Evolutionary conservation across 2,113 vertebrate genomes (phyloP), one percentile per base, ranked within the genome.

Genomic region (Festucalex cinctus): DNA sequence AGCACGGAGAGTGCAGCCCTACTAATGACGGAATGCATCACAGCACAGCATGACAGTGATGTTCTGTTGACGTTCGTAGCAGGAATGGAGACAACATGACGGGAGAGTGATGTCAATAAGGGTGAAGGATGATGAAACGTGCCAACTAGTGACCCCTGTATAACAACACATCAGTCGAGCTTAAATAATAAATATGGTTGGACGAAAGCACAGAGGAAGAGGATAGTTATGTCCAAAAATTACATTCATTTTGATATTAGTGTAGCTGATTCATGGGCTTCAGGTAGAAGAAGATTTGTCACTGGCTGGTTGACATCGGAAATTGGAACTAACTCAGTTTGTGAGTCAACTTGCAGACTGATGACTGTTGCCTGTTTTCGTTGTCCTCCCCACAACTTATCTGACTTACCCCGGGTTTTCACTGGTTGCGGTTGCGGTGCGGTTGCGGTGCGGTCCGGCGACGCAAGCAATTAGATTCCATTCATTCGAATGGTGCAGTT

Each of bases 281-380:
- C 32, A 46, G 51, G 17, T 10, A 14, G 32, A 62, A 17, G n/a
- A 56, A 41, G 57, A 60, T 19, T 58, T 19, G 24, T 36, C 35
- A 48, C 22, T 57, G 39, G 65, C 65, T 74, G 53, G 73, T 80
- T 53, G 48, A 53, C 59, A 36, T 2, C 17, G 65, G 48, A 43
- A 41, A 10, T 9, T 41, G 53, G 41, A 61, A 46, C 46, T 6
- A 46, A 61, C 54, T 66, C 46, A 63, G 48, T 62, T n/a, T 53
- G 63, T 73, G 70, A 84, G 59, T 79, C 60, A 79, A 64, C 57
- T 48, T 62, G 66, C 64, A 32, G 49, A 73, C 63, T 79, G 61
- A 70, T 49, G n/a, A 43, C 64, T 69, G 63, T 73, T n/a, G 62
- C 48, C 65, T 63, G 63, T 59, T 35, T 39, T 58, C 36, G 44